A percentile compares a stretch with the other conserved stretches of the same genome.
These are phyloP conservation scores for Bungarus multicinctus DNA, from an alignment of 2,113 vertebrate genomes.

Conservation along the genomic window DNA sequence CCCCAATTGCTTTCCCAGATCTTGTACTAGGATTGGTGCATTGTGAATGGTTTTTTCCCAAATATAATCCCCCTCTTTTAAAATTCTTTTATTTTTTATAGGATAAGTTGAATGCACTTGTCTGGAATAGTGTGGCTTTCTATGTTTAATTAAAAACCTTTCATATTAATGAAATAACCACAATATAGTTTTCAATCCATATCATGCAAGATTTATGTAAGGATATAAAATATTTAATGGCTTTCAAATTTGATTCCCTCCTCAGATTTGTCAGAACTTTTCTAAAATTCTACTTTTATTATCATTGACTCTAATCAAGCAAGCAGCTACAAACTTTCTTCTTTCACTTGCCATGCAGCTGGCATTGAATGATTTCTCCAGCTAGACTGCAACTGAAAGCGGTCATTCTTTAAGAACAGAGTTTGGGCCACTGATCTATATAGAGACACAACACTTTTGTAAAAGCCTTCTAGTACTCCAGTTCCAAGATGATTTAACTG, in stretches of 20 bases:
- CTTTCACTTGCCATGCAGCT: slow-evolving; percentile 49
- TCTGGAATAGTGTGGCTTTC: not conserved
- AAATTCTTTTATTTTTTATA: not conserved
- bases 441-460: slow-evolving; percentile 56
- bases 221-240: not conserved
- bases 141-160: not conserved
- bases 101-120: not conserved
- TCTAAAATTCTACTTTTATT: slow-evolving; percentile 4
- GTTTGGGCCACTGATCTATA: slow-evolving; percentile 26
- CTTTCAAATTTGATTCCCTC: not conserved
- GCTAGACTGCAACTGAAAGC: slow-evolving; percentile 57
- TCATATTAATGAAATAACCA: not conserved
- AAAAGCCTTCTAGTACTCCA: slow-evolving; percentile 38
- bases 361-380: slow-evolving; percentile 52
- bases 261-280: slow-evolving; percentile 3
- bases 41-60: not conserved
- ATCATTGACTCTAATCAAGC: not conserved
- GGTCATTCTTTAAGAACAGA: slow-evolving; percentile 48
- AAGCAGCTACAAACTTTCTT: slow-evolving; percentile 45
- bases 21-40: not conserved
- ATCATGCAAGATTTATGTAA: not conserved
- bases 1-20: not conserved
- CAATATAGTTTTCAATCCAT: not conserved
- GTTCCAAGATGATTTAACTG: not conserved
- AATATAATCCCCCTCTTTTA: not conserved